phyloP scores from a whole-genome alignment of 2,113 vertebrate genomes.

The Colinus virginianus region DNA sequence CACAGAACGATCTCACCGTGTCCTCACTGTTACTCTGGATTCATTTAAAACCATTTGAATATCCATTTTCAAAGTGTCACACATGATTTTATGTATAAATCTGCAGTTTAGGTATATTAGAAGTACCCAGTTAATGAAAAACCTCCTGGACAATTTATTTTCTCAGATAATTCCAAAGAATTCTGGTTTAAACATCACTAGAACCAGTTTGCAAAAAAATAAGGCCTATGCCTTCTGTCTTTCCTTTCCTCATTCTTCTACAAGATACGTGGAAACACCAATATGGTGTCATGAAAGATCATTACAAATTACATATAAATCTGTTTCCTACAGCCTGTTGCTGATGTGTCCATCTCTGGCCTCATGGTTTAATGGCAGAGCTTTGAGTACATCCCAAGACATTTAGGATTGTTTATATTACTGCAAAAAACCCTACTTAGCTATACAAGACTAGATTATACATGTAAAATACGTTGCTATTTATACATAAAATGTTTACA shows the following conservation, averaged over 20 bases:
- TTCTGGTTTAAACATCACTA: not conserved
- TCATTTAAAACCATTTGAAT: not conserved
- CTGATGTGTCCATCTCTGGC: not conserved
- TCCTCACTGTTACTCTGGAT: not conserved
- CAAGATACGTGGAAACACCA: not conserved
- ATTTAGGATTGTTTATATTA: not conserved
- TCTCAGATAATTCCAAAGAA: not conserved
- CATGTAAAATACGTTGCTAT: not conserved
- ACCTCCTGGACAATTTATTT: not conserved
- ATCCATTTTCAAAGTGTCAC: not conserved
- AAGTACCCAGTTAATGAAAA: not conserved
- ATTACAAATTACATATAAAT: not conserved
- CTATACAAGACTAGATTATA: not conserved
- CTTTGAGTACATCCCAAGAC: not conserved
- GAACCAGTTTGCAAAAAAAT: not conserved
- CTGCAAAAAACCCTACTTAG: not conserved
- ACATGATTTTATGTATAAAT: not conserved
- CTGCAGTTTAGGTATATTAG: not conserved
- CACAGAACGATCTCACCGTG: not conserved
- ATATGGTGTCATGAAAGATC: not conserved
- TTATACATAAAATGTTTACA: slow-evolving; percentile 20
- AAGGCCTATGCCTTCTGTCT: slow-evolving; percentile 4
- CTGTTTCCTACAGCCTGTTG: not conserved
- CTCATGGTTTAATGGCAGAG: not conserved
- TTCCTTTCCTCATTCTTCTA: not conserved